These are phyloP conservation scores for Oryzias curvinotus DNA, from an alignment of 2,113 vertebrate genomes.

Conservation along the genomic window DNA sequence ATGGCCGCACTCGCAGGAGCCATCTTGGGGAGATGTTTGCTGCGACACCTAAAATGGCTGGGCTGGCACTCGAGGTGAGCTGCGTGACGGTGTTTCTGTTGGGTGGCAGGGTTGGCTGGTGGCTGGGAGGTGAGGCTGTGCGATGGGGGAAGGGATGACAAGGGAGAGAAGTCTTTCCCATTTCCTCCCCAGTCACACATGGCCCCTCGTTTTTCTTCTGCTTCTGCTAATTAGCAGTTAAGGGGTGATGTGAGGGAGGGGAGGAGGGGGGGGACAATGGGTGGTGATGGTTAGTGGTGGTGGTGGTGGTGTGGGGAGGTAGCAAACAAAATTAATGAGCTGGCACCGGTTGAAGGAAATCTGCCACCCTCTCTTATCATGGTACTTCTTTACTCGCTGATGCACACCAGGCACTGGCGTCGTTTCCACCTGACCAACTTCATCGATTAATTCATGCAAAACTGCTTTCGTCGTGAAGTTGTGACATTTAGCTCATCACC, in stretches of 20 bases:
- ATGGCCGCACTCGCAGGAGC: slow-evolving; percentile 67
- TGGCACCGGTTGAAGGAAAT: slow-evolving; percentile 76
- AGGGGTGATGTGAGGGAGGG: slow-evolving; percentile 60
- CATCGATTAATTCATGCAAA: slow-evolving; percentile 29
- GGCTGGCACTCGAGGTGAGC: slow-evolving; percentile 77
- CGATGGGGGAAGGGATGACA: slow-evolving; percentile 27
- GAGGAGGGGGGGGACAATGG: slow-evolving; percentile 33
- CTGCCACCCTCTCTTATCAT: slow-evolving; percentile 76
- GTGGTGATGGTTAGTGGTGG: slow-evolving; percentile 35
- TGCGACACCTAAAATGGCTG: slow-evolving; percentile 79
- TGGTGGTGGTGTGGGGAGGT: slow-evolving; percentile 34
- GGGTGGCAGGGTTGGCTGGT: slow-evolving; percentile 49
- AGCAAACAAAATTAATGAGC: slow-evolving; percentile 79
- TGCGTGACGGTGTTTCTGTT: slow-evolving; percentile 69
- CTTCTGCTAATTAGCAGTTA: slow-evolving; percentile 79
- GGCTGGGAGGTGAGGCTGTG: slow-evolving; percentile 25
- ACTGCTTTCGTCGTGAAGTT: slow-evolving; percentile 21
- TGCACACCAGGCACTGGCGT: slow-evolving; percentile 41
- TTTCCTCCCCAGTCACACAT: slow-evolving; percentile 73
- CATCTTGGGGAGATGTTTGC: slow-evolving; percentile 77
- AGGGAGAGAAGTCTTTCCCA: slow-evolving; percentile 55
- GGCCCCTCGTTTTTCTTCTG: slow-evolving; percentile 63
- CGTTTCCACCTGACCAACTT: slow-evolving; percentile 43
- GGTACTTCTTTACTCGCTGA: slow-evolving; percentile 57
- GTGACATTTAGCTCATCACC: slow-evolving; percentile 20